Conservation (phyloP, 2,797 vertebrate species). For the Myotis vivesi region DNA sequence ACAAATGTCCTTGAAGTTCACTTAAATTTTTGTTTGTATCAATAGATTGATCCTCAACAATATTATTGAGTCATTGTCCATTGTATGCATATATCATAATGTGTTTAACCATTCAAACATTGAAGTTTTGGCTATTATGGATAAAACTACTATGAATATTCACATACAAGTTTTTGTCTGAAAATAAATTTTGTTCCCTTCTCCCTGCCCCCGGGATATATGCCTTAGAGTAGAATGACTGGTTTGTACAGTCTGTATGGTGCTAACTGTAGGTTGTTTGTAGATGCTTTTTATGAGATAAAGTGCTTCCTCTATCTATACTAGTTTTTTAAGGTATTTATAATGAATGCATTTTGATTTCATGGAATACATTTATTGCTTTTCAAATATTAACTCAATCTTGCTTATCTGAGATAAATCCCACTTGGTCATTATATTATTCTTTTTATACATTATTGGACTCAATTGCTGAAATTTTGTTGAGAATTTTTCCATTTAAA, state of each 20-base stretch:
- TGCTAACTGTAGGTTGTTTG: neutral
- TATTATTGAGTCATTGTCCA: neutral
- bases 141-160: neutral
- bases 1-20: neutral
- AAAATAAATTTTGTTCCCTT: neutral
- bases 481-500: neutral
- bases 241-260: neutral
- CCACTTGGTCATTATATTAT: neutral
- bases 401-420: neutral
- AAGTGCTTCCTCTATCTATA: neutral
- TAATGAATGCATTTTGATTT: neutral
- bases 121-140: neutral
- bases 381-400: neutral
- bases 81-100: neutral
- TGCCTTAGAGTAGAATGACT: neutral
- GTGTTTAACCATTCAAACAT: neutral
- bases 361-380: neutral
- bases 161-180: neutral
- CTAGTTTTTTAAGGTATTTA: neutral
- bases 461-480: neutral
- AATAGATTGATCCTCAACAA: neutral
- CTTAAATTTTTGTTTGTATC: neutral
- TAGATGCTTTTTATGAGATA: neutral
- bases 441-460: neutral
- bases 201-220: neutral